A percentile compares a stretch with the other conserved stretches of the same genome.
phyloP scores from a whole-genome alignment of 2,113 vertebrate genomes.

The Caretta caretta region DNA sequence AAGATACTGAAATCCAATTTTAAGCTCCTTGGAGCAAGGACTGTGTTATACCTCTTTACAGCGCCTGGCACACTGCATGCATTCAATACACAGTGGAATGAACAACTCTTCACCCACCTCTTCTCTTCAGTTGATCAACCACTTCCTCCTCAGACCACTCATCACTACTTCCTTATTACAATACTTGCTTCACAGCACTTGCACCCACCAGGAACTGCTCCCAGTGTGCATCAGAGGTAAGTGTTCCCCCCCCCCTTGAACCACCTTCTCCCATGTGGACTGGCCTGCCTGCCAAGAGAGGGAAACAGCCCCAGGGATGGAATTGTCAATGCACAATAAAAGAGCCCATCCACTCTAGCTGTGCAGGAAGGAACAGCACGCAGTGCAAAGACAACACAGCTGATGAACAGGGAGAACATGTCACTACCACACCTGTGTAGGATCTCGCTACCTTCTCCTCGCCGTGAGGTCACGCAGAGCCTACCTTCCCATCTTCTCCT shows the following conservation, averaged over 20 bases:
- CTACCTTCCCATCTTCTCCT: slow-evolving; percentile 95
- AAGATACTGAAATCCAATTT: neutral
- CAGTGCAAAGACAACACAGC: neutral
- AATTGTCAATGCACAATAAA: neutral
- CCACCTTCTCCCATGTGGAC: neutral
- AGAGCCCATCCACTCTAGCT: neutral
- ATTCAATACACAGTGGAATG: neutral
- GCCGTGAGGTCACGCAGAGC: neutral
- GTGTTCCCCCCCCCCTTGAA: neutral
- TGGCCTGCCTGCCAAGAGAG: neutral
- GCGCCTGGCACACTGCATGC: neutral
- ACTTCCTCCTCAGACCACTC: neutral
- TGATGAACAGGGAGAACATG: neutral
- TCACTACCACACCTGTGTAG: neutral
- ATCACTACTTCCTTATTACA: neutral
- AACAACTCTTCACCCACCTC: neutral
- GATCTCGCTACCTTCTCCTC: neutral
- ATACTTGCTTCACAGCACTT: neutral
- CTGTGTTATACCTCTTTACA: neutral
- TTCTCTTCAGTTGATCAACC: neutral
- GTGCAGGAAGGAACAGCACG: neutral
- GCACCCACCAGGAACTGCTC: neutral
- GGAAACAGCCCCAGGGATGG: neutral
- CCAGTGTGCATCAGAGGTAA: neutral
- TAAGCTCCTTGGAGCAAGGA: neutral